Conservation (phyloP, 92 coral and sea anemone species). For the Parazoanthus darwini region DNA sequence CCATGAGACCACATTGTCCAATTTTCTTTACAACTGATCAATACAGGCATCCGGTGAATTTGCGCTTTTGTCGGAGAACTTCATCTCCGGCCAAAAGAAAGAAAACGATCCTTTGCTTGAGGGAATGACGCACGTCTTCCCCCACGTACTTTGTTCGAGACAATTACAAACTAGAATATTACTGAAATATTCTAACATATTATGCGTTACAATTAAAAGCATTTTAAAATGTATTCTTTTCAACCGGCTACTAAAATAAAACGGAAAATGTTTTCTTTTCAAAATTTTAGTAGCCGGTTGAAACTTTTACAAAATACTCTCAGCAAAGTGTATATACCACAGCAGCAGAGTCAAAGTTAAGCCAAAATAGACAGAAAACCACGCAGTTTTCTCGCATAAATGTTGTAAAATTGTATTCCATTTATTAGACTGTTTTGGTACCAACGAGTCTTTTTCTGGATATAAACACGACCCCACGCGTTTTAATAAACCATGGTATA, state of each 20-base stretch:
- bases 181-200: neutral
- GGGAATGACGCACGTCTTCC: neutral
- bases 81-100: neutral
- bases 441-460: neutral
- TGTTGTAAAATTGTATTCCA: neutral
- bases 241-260: neutral
- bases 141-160: neutral
- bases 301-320: neutral
- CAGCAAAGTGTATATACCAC: too few species aligned
- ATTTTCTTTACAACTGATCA: neutral
- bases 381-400: neutral
- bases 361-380: neutral
- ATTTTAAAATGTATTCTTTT: neutral
- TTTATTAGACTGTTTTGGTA: neutral
- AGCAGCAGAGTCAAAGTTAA: neutral
- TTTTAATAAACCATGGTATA: neutral
- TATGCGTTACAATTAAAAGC: neutral
- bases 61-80: neutral
- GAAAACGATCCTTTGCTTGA: neutral
- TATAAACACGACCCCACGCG: conserved; percentile 14
- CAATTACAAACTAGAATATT: neutral
- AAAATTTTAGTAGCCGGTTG: neutral
- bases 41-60: conserved; percentile 14
- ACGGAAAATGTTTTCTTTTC: neutral
- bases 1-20: neutral